Conservation (phyloP, 2,113 vertebrate genomes). For the Martes martes region DNA sequence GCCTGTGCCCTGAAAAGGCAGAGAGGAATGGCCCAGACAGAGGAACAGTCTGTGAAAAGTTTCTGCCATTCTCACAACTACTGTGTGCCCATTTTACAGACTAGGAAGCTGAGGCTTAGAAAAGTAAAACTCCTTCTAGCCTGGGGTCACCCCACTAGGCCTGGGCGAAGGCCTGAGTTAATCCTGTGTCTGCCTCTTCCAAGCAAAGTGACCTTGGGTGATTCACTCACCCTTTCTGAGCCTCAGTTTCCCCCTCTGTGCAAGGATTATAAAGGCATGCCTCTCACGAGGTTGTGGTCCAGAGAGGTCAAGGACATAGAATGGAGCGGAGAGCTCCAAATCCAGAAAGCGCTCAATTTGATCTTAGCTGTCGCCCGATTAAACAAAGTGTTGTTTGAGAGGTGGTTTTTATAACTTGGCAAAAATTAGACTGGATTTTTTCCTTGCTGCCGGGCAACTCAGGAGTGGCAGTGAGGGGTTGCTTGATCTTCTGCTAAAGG, state of each 20-base stretch:
- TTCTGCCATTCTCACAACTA: neutral
- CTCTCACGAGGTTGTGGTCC: neutral
- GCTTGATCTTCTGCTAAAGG: neutral
- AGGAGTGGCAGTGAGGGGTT: neutral
- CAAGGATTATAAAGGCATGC: neutral
- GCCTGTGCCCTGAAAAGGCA: neutral
- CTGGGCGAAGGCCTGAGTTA: neutral
- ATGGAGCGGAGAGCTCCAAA: neutral
- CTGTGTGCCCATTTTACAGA: neutral
- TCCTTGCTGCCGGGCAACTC: neutral
- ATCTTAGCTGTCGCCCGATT: neutral
- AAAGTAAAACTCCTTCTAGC: neutral
- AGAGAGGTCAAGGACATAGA: neutral
- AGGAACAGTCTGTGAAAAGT: neutral
- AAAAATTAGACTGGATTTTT: neutral
- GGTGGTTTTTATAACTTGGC: neutral
- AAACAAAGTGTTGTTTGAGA: neutral
- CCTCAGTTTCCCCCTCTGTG: neutral
- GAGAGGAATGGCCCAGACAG: neutral
- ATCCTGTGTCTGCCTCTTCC: neutral
- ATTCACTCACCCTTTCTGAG: neutral
- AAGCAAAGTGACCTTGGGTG: neutral
- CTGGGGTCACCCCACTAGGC: neutral
- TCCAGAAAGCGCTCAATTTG: neutral
- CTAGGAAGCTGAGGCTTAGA: neutral